Conservation (phyloP, 2,888 invertebrate genomes). For the Dolichomitus sp. region DNA sequence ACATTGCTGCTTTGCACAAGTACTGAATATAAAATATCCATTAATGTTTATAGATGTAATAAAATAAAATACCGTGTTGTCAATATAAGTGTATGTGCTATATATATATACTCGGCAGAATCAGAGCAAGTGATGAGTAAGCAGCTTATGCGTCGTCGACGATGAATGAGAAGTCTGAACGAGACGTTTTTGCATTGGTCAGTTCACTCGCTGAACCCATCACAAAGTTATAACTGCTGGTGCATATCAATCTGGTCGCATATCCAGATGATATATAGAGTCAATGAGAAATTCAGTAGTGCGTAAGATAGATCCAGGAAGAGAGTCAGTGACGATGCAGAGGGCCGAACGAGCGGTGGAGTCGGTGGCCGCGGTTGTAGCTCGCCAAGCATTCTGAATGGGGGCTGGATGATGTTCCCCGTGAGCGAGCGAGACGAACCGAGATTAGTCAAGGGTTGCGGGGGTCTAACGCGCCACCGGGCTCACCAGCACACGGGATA, state of each 20-base stretch:
- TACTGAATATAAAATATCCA: too few species aligned
- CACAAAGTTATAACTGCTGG: background rate
- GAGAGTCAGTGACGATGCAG: conserved; percentile 18
- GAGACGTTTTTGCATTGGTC: conserved; percentile 28
- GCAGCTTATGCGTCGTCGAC: conserved; percentile 53
- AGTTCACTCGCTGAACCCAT: background rate
- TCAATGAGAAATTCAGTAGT: conserved; percentile 58
- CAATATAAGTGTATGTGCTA: conserved; percentile 58
- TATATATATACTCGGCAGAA: conserved; percentile 45
- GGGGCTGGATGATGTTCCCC: conserved; percentile 69
- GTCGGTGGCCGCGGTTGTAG: conserved; percentile 40
- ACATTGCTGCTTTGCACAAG: too few species aligned
- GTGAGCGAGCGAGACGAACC: conserved; percentile 84
- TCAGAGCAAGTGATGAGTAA: conserved; percentile 12
- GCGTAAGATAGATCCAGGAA: conserved; percentile 33
- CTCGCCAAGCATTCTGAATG: conserved; percentile 71
- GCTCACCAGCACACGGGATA: conserved; percentile 69
- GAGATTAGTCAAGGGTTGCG: conserved; percentile 84
- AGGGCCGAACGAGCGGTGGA: conserved; percentile 9
- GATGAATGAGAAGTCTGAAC: conserved; percentile 56
- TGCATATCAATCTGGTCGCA: background rate
- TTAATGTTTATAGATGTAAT: too few species aligned
- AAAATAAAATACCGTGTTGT: conserved; percentile 21
- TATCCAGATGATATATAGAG: conserved; percentile 48
- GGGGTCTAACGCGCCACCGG: conserved; percentile 78